Conservation (phyloP, 2,888 invertebrate species). For the Drosophila borealis region DNA sequence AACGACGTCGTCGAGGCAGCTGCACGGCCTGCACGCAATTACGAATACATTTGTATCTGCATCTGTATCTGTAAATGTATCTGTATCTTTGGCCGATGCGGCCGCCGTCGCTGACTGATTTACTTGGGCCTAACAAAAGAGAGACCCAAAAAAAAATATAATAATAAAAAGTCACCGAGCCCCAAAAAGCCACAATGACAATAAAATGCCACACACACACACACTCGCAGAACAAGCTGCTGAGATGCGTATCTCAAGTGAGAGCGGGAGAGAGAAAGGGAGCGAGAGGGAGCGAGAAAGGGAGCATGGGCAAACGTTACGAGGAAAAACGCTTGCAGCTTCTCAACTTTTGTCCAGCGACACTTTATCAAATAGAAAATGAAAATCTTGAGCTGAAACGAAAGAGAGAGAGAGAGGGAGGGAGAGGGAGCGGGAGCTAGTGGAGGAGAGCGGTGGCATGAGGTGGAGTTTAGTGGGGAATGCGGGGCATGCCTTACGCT, state of each 20-base stretch:
- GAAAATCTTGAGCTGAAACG: slow-evolving; percentile 46
- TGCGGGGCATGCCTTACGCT: slow-evolving; percentile 22
- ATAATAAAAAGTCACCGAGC: slow-evolving; percentile 13
- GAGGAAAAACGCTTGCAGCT: slow-evolving; percentile 50
- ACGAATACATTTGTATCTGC: slow-evolving; percentile 54
- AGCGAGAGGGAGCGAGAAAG: neutral
- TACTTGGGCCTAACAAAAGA: slow-evolving; percentile 44
- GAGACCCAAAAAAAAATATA: slow-evolving; percentile 3
- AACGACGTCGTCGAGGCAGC: slow-evolving; percentile 50
- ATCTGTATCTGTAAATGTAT: slow-evolving; percentile 30
- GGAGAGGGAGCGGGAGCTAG: neutral
- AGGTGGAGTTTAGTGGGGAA: neutral
- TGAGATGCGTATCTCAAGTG: slow-evolving; percentile 65
- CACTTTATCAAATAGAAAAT: slow-evolving; percentile 64
- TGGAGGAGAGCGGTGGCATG: neutral
- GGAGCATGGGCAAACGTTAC: slow-evolving; percentile 16
- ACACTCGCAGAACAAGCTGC: slow-evolving; percentile 24
- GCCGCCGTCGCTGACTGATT: slow-evolving; percentile 48
- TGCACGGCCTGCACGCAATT: slow-evolving; percentile 45
- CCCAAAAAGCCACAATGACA: slow-evolving; percentile 44
- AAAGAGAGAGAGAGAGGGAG: neutral
- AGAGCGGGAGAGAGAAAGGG: slow-evolving; percentile 13
- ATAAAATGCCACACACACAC: slow-evolving; percentile 62
- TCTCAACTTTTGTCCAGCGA: slow-evolving; percentile 42
- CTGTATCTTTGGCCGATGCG: slow-evolving; percentile 16